These are phyloP conservation scores for Willowsia nigromaculata DNA, from an alignment of 2,888 invertebrate genomes.

Conservation along the genomic window DNA sequence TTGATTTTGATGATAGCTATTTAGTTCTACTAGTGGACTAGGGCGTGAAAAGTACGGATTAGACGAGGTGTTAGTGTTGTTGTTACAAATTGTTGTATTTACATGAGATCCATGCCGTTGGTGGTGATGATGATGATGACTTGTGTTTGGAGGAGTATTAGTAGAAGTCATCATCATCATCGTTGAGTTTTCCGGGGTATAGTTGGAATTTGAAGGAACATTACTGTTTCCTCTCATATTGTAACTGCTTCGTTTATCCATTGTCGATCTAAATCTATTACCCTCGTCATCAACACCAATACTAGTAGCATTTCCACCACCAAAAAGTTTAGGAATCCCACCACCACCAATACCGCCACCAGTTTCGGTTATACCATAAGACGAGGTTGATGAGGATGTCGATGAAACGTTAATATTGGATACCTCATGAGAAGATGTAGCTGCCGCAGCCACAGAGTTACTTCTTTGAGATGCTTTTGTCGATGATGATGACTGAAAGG, in stretches of 20 bases:
- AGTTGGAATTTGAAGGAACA: neutral
- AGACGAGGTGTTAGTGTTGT: slow-evolving; percentile 36
- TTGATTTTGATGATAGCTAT: slow-evolving; percentile 61
- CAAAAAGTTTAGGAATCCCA: slow-evolving; percentile 46
- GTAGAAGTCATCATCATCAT: slow-evolving; percentile 41
- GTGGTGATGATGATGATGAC: slow-evolving; percentile 63
- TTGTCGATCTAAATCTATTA: slow-evolving; percentile 67
- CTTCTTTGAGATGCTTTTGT: slow-evolving; percentile 46
- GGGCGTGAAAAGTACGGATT: slow-evolving; percentile 58
- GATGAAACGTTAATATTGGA: slow-evolving; percentile 36
- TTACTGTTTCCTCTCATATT: neutral
- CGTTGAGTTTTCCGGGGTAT: neutral
- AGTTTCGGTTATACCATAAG: slow-evolving; percentile 27
- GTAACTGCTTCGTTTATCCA: slow-evolving; percentile 40
- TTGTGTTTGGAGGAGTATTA: slow-evolving; percentile 29
- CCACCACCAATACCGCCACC: slow-evolving; percentile 51
- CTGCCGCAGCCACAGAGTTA: neutral
- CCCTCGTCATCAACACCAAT: slow-evolving; percentile 42
- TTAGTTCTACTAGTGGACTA: slow-evolving; percentile 44
- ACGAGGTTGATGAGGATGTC: neutral
- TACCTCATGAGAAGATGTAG: slow-evolving; percentile 53
- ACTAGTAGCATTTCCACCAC: slow-evolving; percentile 38
- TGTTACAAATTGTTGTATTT: slow-evolving; percentile 39
- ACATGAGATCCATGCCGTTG: slow-evolving; percentile 37
- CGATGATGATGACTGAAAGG: slow-evolving; percentile 56